Evolutionary conservation across 1,140 invertebrate genomes (phyloP), one percentile per base, ranked within the genome.

Genomic region (Antheraea mylitta): DNA sequence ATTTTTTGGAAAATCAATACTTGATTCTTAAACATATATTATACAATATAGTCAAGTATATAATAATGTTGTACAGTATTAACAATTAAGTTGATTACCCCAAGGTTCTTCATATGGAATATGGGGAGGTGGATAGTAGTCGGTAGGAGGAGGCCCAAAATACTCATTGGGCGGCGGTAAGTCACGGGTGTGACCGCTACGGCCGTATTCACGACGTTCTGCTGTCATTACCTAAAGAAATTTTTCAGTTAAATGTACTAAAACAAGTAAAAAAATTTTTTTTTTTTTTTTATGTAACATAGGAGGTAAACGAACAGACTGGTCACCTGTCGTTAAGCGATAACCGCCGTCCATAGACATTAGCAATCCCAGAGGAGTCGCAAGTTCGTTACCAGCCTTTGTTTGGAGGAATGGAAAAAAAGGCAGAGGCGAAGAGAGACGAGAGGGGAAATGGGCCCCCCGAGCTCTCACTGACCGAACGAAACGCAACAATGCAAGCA

Each of bases 191-290:
- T 96, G 93, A 58, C 95, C 70, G 30, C 74, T 64, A 36, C 89
- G 87, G 45, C 85, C 96, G 86, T 97, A 97, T 82, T 97, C 97
- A 66, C 97, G 93, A 71, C 96, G 94, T 85, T 97, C 97, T 7
- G 96, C 96, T 16, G 96, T 97, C 96, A 97, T 97, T 10, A 97
- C 96, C 94, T 95, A 74, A 30, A 2, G 22, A 64, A 67, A 76
- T 38, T 42, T 5, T n/a, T 45, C 13, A 3, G 19, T 61, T 16
- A 61, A 16, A 61, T 19, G 7, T 5, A 60, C 18, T 19, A 22
- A 19, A 22, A 60, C 11, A 53, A 6, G 13, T 2, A 60, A 60
- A 60, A 60, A 18, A 60, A 60, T 48, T 6, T 9, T 9, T 18
- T 60, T 7, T n/a, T n/a, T n/a, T n/a, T n/a, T n/a, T n/a, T n/a